Percentiles rank a stretch among this genome's conserved stretches.
phyloP scores from a whole-genome alignment of 2,113 vertebrate genomes.

The Pterocles burchelli region DNA sequence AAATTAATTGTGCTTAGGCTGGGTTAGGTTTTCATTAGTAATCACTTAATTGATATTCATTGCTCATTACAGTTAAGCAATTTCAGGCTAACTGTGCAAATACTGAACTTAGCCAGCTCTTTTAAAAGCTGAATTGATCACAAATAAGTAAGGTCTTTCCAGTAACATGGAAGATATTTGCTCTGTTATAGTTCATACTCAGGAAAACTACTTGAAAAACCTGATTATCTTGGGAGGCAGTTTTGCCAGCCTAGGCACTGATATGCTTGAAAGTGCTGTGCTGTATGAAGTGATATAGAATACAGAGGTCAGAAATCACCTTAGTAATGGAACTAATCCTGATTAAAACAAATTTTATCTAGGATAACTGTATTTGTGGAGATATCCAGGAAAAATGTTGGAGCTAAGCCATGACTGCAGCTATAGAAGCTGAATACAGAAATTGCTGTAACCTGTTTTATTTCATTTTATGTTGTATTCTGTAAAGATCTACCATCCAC shows the following conservation, averaged over 20 bases:
- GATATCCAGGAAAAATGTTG: not conserved
- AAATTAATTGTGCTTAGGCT: slow-evolving; percentile 50
- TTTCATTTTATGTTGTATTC: not conserved
- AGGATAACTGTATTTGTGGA: not conserved
- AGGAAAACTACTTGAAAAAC: not conserved
- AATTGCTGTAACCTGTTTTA: not conserved
- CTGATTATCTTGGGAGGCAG: not conserved
- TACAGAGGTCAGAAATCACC: not conserved
- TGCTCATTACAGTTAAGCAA: slow-evolving; percentile 16
- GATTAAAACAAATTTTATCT: not conserved
- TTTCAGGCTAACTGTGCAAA: slow-evolving; percentile 41
- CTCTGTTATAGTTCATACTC: not conserved
- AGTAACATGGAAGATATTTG: not conserved
- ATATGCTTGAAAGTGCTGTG: not conserved
- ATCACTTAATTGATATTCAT: slow-evolving; percentile 32
- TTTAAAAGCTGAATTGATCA: not conserved
- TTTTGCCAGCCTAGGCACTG: not conserved
- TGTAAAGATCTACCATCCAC: not conserved
- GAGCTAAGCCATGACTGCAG: not conserved
- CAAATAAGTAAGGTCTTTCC: not conserved
- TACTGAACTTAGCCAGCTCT: not conserved
- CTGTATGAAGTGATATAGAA: not conserved
- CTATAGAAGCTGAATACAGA: not conserved
- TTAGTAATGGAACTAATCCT: not conserved
- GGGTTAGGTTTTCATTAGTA: slow-evolving; percentile 50